Evolutionary conservation across 2,888 invertebrate species (phyloP), one percentile per base, ranked within the genome.

Genomic region (Chloromyia formosa): DNA sequence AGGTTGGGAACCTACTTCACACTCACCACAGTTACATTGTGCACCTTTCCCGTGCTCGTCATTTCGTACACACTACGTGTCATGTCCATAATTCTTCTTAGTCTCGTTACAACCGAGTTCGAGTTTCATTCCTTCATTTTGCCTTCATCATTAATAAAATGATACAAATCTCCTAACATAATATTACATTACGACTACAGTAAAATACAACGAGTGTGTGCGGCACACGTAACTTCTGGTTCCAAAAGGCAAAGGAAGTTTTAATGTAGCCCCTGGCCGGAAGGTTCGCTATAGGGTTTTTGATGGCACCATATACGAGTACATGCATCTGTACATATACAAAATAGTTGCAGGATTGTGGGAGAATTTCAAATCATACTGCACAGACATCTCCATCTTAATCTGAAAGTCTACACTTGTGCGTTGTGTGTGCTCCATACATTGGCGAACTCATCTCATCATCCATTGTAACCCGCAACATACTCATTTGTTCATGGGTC

Each of bases 121-220:
- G 9, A 35, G 27, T 35, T 35, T 35, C 14, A 20, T 71, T 58
- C 58, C 5, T 58, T 71, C 71, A 42, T 35, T 71, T 71, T 58
- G 27, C 71, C 20, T 71, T 58, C 71, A 71, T 71, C 71, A 71
- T 71, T 71, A 71, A 71, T 71, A 71, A 71, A 56, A 71, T 16
- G 71, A 42, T 71, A 71, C 71, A 71, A 71, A 71, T 71, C 35
- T 71, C 42, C 71, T 40, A 56, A 71, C 71, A 71, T 71, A 71
- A 71, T 71, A 56, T 58, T 71, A 40, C 42, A 56, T 71, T 58
- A n/a, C 66, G 27, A 35, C 27, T 35, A 35, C 27, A 35, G 7
- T 7, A 35, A 35, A 35, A 35, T 35, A 35, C 7, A 35, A 35
- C 27, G 27, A 35, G 27, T 35, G 62, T 23, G 61, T 9, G 22